These are phyloP conservation scores for Odontomyia ornata DNA, from an alignment of 2,888 invertebrate genomes.

Conservation along the genomic window DNA sequence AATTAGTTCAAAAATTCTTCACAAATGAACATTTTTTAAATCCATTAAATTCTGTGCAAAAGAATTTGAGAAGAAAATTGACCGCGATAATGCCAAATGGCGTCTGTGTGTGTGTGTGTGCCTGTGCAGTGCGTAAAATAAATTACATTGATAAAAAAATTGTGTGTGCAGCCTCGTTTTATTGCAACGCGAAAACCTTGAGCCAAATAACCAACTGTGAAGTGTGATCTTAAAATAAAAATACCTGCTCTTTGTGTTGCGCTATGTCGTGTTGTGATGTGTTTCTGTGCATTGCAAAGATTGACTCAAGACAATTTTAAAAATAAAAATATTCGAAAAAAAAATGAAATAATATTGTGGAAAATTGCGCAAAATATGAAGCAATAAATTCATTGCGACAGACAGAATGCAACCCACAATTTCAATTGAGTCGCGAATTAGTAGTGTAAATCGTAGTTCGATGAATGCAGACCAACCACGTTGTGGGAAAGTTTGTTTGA, in stretches of 20 bases:
- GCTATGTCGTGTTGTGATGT: constrained; percentile 17
- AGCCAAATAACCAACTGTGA: constrained; percentile 36
- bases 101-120: not conserved
- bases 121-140: constrained; percentile 27
- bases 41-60: too few relatives aligned
- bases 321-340: not conserved
- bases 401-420: too few relatives aligned
- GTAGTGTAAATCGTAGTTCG: too few relatives aligned
- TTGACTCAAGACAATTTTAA: not conserved
- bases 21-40: too few relatives aligned
- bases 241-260: constrained; percentile 1
- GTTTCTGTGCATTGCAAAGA: not conserved
- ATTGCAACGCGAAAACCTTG: constrained; percentile 31
- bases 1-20: too few relatives aligned
- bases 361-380: constrained; percentile 29
- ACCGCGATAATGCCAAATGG: too few relatives aligned
- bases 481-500: too few relatives aligned
- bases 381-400: constrained; percentile 5
- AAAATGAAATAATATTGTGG: constrained; percentile 5
- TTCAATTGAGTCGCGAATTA: too few relatives aligned
- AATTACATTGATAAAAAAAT: not conserved
- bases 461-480: too few relatives aligned
- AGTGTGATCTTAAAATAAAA: constrained; percentile 41
- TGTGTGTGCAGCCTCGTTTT: constrained; percentile 19
- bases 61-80: too few relatives aligned